Base-by-base conservation (phyloP, 2,888 invertebrate genomes). In the Notodonta ziczac region DNA sequence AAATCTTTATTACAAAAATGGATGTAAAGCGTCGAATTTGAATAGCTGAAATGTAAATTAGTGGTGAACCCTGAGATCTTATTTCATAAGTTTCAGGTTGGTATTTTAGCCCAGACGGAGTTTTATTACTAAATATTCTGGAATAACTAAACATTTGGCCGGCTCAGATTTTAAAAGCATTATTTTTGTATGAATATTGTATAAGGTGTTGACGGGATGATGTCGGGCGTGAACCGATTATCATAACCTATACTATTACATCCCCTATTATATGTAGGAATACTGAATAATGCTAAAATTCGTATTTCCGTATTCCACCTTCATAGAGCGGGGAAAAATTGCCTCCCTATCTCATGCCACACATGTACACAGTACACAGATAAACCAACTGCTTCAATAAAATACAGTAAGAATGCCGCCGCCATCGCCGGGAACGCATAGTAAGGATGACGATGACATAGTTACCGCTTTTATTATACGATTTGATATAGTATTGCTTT, bases 371-470 rank as follows among this genome's bases (percentile, higher is more conserved):
- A 10, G 12, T 42, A 42, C 42, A 9, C 10, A 42, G 42, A 42
- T 42, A 10, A 4, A 42, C 42, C 9, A 10, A 4, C 12, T 42
- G 10, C 42, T 6, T 39, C 35, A 56, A 42, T 14, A 42, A 40
- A 56, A 32, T n/a, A 42, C 95, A 87, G 6, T 35, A 35, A 6
- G 4, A 35, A 5, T 35, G 35, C 35, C 7, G 7, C 35, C 35
- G 35, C 4, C 35, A 3, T 35, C 7, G 35, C 7, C 5, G 35
- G 0, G 35, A 35, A 1, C 0, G 7, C 35, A 35, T 24, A 24
- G 24, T 24, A 24, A 24, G 24, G 24, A 24, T 24, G 24, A 24
- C 24, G 24, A 2, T 24, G 24, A 24, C 24, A 24, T 2, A 24
- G 24, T 24, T 24, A 24, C 24, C 24, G 24, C 1, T 24, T 24